Evolutionary conservation across 2,797 vertebrate species (phyloP), one percentile per base, ranked within the genome.

Genomic region (Buceros bicornis): DNA sequence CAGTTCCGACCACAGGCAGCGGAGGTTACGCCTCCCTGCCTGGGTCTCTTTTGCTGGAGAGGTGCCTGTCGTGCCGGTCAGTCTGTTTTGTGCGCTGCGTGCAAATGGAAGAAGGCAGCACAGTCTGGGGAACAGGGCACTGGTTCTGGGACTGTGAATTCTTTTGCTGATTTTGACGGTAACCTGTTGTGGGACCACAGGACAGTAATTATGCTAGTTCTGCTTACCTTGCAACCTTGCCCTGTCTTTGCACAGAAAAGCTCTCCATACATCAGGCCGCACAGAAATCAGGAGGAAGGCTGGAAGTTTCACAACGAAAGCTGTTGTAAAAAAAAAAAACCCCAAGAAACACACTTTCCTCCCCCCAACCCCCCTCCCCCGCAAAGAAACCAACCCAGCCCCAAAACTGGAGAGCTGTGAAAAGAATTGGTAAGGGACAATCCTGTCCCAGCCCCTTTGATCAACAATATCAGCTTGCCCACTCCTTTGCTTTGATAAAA

Each of bases 171-270:
- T 80, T 87, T 91, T 85, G 65, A 22, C 33, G 65, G 11, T 89
- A 73, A 51, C 12, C 13, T 74, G 31, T 71, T 89, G 31, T 43
- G 42, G 14, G n/a, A 61, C 15, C 16, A 18, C 21, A 51, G 31
- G 31, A 64, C 82, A 82, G 42, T 60, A 82, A 50, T 90, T 77
- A 20, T 2, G 22, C 29, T 57, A 40, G 37, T 73, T 61, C 64
- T 89, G 60, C 69, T 90, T 94, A 37, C 21, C 50, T 92, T 91
- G 57, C 67, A 87, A 40, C 29, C 8, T 87, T 89, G 26, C 42
- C 21, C 42, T 26, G 18, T 70, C 92, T 61, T 45, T 73, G 51
- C 13, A 26, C 43, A 40, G 57, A 45, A 92, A 67, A 90, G 35
- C 43, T 82, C 45, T 79, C 47, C 43, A 5, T 56, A 51, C 20